These are phyloP conservation scores for Etia nguti DNA, from an alignment of 2,113 vertebrate genomes.

Conservation along the genomic window DNA sequence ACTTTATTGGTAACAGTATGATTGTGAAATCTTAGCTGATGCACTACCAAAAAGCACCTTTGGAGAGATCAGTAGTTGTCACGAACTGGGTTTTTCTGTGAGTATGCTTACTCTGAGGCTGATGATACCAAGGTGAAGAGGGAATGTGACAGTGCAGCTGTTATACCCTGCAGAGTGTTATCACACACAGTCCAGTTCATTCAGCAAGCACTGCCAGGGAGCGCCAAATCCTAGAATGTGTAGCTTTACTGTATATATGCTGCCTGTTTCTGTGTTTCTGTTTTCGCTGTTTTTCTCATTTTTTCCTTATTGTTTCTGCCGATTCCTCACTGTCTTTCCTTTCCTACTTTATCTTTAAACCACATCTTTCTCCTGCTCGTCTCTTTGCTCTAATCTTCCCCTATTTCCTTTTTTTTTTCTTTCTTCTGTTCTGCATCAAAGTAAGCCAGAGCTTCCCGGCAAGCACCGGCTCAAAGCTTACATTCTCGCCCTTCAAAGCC, in stretches of 20 bases:
- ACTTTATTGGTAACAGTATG: not conserved
- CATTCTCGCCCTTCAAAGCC: slow-evolving; percentile 40
- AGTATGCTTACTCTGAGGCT: not conserved
- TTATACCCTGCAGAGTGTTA: slow-evolving; percentile 29
- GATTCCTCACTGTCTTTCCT: not conserved
- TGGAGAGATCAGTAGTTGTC: not conserved
- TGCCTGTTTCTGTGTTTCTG: not conserved
- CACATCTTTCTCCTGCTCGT: slow-evolving; percentile 1
- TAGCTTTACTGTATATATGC: not conserved
- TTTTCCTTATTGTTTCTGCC: not conserved
- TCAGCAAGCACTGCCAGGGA: slow-evolving; percentile 2
- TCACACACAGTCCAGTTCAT: slow-evolving; percentile 35
- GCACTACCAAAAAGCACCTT: not conserved
- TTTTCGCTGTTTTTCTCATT: not conserved
- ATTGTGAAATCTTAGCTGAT: not conserved
- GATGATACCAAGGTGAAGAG: not conserved
- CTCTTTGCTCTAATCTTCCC: slow-evolving; percentile 27
- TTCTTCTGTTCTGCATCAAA: slow-evolving; percentile 48
- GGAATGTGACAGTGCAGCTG: slow-evolving; percentile 39
- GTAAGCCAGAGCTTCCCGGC: slow-evolving; percentile 25
- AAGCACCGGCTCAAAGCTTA: slow-evolving; percentile 47
- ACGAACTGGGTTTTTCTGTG: not conserved
- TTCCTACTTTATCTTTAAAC: not conserved
- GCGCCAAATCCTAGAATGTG: not conserved
- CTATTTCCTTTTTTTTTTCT: not conserved